Percentiles rank a stretch among this genome's conserved stretches.
Conservation (phyloP, 2,888 invertebrate genomes). For the Spatulosminthurus flaviceps region DNA sequence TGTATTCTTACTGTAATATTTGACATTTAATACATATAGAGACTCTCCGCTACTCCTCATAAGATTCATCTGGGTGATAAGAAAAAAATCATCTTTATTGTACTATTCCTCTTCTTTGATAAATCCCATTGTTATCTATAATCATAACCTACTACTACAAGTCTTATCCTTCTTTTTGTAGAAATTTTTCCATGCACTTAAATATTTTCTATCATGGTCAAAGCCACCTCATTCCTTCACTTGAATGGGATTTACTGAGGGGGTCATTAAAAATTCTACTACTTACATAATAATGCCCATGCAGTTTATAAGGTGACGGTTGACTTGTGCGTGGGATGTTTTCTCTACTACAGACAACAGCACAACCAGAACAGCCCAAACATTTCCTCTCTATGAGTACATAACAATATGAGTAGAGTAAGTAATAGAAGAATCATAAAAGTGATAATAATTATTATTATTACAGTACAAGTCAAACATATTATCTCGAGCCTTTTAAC, state of each 20-base stretch:
- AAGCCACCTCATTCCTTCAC: neutral
- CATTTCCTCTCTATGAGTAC: no score
- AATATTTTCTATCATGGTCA: conserved; percentile 2
- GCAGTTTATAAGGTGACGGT: neutral
- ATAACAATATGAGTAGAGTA: no score
- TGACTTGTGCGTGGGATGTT: conserved; percentile 22
- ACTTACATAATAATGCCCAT: neutral
- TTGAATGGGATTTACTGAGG: neutral
- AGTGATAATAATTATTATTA: no score
- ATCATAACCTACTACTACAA: neutral
- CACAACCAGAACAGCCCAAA: no score
- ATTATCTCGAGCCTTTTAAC: neutral
- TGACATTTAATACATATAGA: no score
- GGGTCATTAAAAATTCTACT: neutral
- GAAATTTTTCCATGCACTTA: neutral
- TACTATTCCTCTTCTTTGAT: conserved; percentile 10
- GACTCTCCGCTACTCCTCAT: no score
- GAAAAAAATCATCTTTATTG: no score
- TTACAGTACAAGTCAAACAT: conserved; percentile 9
- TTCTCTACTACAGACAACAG: neutral
- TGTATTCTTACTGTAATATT: no score
- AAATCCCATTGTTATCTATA: neutral
- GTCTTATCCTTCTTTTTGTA: neutral
- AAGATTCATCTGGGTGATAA: no score
- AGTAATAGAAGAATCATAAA: no score